Evolutionary conservation across 2,888 invertebrate species (phyloP), one percentile per base, ranked within the genome.

Genomic region (Meloe dianella): DNA sequence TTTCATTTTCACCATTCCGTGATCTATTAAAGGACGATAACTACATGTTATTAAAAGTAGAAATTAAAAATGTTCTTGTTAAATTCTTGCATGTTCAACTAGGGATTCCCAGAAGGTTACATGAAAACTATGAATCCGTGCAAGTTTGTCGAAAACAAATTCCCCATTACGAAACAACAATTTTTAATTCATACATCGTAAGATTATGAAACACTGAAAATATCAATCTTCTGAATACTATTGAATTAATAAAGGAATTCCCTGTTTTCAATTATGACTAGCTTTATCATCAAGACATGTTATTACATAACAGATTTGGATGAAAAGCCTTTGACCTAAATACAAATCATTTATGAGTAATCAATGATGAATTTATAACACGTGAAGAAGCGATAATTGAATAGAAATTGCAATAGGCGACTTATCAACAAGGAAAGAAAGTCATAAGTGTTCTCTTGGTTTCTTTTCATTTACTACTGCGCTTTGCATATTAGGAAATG

Each of bases 41-140:
- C n/a, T 7, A 6, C 5, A n/a, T 35, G 4, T 41, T 7, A 7
- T 12, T 41, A n/a, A 41, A 41, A 41, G 17, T 41, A 35, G 14
- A 12, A 35, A 4, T 35, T 10, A 35, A 35, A 12, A 35, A 17
- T n/a, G 6, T 41, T 41, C 38, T 41, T 7, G 17, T 41, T 17
- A 41, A 41, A 41, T 17, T n/a, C n/a, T 41, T 41, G 7, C 20
- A 20, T 47, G 20, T 47, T 47, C 20, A 12, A 47, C 10, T 24
- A 20, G 51, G 51, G 51, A 51, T 51, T 51, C 51, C 51, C 51
- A 51, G 51, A 51, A 51, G 51, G 51, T 51, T 51, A 14, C 22
- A 24, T 51, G 51, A 51, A 24, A 51, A 24, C 1, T 24, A 22
- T 47, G 20, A 20, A 20, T 24, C 3, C 9, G 10, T 47, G 20